These are phyloP conservation scores for Heliopora coerulea DNA, from an alignment of 92 coral and sea anemone species.

Conservation along the genomic window DNA sequence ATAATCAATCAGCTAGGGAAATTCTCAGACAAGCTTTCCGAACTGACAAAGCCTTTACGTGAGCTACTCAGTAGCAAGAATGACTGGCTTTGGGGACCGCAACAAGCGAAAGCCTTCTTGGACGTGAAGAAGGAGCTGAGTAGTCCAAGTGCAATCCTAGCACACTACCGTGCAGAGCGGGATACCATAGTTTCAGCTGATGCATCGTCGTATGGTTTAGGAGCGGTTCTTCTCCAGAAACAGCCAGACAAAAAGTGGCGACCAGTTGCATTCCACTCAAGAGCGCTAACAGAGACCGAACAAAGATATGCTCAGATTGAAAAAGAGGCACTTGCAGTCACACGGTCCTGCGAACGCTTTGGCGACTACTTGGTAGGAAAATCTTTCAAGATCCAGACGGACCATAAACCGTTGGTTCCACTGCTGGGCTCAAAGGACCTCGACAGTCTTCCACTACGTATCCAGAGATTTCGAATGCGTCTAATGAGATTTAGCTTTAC, in stretches of 20 bases:
- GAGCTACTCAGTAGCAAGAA: slow-evolving; percentile 33
- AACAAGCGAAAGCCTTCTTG: slow-evolving; percentile 43
- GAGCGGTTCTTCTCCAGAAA: slow-evolving; percentile 57
- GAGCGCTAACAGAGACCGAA: slow-evolving; percentile 58
- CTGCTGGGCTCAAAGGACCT: slow-evolving; percentile 24
- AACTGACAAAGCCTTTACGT: slow-evolving; percentile 45
- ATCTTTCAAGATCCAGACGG: background rate
- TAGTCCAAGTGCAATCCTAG: slow-evolving; percentile 28
- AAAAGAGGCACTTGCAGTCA: no score
- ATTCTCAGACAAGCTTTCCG: slow-evolving; percentile 43
- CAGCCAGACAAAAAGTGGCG: slow-evolving; percentile 55
- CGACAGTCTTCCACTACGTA: slow-evolving; percentile 15
- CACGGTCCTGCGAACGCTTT: slow-evolving; percentile 55
- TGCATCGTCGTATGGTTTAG: slow-evolving; percentile 54
- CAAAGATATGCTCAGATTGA: no score
- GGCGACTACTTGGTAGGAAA: background rate
- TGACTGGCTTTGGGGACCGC: slow-evolving; percentile 38
- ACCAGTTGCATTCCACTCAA: slow-evolving; percentile 55
- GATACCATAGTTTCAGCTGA: slow-evolving; percentile 59
- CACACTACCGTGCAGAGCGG: slow-evolving; percentile 43
- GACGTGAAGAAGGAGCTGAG: slow-evolving; percentile 31
- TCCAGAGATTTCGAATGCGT: slow-evolving; percentile 34
- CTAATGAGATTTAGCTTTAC: background rate
- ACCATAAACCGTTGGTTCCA: slow-evolving; percentile 48
- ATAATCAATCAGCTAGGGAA: slow-evolving; percentile 69